A percentile compares a stretch with the other conserved stretches of the same genome.
Conservation (phyloP, 2,797 vertebrate genomes). For the Girardinus metallicus region DNA sequence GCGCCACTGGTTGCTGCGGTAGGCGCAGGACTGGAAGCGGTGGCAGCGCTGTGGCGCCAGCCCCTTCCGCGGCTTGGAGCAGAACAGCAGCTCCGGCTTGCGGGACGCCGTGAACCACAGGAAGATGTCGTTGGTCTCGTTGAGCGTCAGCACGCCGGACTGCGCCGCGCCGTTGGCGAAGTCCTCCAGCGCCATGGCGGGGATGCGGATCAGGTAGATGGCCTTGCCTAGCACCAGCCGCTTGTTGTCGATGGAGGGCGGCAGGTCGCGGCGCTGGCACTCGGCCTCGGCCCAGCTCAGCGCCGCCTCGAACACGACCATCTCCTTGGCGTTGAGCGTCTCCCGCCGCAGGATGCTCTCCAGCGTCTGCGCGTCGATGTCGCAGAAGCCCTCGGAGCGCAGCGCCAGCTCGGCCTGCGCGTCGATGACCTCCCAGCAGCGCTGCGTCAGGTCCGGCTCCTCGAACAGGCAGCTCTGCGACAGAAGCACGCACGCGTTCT, state of each 20-base stretch:
- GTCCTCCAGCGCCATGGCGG: slow-evolving; percentile 94
- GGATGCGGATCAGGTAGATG: slow-evolving; percentile 94
- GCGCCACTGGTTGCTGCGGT: slow-evolving; percentile 98
- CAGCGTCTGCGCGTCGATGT: slow-evolving; percentile 93
- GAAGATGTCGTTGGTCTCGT: slow-evolving; percentile 97
- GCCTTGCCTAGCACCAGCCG: slow-evolving; percentile 91
- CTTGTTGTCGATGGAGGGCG: slow-evolving; percentile 89
- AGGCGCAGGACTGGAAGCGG: slow-evolving; percentile 97
- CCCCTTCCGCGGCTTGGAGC: slow-evolving; percentile 89
- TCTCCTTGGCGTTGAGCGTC: slow-evolving; percentile 97
- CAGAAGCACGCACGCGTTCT: slow-evolving; percentile 95
- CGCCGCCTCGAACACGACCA: slow-evolving; percentile 93
- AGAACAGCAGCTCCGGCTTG: slow-evolving; percentile 92
- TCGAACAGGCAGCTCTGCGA: slow-evolving; percentile 98
- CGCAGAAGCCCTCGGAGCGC: slow-evolving; percentile 96
- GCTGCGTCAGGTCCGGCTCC: slow-evolving; percentile 95
- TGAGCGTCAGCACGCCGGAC: slow-evolving; percentile 93
- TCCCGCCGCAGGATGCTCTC: slow-evolving; percentile 96
- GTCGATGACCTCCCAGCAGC: slow-evolving; percentile 73
- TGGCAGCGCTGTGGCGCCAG: slow-evolving; percentile 94
- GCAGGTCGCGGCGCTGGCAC: slow-evolving; percentile 88
- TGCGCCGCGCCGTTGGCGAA: slow-evolving; percentile 96
- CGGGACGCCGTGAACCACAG: slow-evolving; percentile 97
- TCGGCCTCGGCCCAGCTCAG: slow-evolving; percentile 96
- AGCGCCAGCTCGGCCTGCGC: slow-evolving; percentile 95